Conservation (phyloP, 2,113 vertebrate species). For the Pteropus alecto region DNA sequence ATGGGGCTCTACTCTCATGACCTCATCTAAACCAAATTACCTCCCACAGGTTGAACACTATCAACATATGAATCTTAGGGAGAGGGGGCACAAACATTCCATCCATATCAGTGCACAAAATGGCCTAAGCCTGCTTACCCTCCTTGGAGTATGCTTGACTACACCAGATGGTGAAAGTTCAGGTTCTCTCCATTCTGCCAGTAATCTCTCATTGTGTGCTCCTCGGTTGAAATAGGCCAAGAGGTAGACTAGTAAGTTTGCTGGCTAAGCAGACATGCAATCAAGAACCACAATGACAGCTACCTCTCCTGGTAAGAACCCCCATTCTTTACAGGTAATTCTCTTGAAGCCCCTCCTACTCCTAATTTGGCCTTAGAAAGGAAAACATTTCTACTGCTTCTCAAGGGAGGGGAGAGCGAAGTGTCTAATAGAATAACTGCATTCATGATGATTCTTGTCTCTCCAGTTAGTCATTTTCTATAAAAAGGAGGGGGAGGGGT, state of each 20-base stretch:
- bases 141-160: background rate
- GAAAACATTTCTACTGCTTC: background rate
- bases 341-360: background rate
- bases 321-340: background rate
- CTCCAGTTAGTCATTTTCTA: background rate
- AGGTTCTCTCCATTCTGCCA: background rate
- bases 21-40: background rate
- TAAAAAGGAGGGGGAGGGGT: background rate
- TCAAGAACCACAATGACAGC: background rate
- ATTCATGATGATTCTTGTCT: background rate
- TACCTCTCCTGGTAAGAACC: background rate
- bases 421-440: background rate
- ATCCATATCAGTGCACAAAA: background rate
- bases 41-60: background rate
- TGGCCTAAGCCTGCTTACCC: background rate
- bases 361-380: background rate
- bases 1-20: background rate
- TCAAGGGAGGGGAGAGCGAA: background rate
- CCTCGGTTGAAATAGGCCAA: background rate
- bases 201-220: background rate
- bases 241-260: background rate
- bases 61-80: background rate
- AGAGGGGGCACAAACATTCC: background rate
- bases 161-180: background rate
- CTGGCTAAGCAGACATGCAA: background rate